Percentiles rank a stretch among this genome's conserved stretches.
Conservation (phyloP, 2,888 invertebrate genomes). For the Clusia tigrina region DNA sequence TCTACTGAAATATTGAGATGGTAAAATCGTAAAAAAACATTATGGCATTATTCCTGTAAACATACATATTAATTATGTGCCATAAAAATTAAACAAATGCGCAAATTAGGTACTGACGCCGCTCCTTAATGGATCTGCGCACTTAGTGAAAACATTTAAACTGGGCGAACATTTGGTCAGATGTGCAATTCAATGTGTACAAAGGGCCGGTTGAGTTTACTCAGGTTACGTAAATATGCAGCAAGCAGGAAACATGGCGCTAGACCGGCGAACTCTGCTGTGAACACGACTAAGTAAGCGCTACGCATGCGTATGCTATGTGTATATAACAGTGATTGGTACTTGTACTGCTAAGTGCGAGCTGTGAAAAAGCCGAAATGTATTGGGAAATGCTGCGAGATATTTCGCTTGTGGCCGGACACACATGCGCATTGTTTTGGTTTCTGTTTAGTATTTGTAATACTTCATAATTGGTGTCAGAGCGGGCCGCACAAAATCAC, state of each 20-base stretch:
- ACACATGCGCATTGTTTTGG: constrained; percentile 25
- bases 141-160: no score
- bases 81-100: no score
- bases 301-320: no score
- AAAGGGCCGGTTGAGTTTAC: constrained; percentile 42
- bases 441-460: not conserved
- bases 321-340: constrained; percentile 13
- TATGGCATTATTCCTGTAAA: no score
- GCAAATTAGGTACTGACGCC: no score
- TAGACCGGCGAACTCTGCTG: not conserved
- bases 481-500: no score
- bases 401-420: constrained; percentile 28
- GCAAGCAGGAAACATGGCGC: not conserved
- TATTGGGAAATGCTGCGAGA: constrained; percentile 30
- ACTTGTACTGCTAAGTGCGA: not conserved
- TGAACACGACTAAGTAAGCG: not conserved
- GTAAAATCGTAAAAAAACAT: no score
- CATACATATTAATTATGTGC: no score
- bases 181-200: no score
- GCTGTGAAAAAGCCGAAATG: not conserved
- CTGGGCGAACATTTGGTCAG: no score
- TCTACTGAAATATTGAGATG: not conserved
- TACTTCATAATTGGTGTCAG: no score
- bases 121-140: no score
- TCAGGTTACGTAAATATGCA: constrained; percentile 50